Percentiles rank a stretch among this genome's conserved stretches.
phyloP scores from a whole-genome alignment of 2,113 vertebrate genomes.

The Gymnarchus niloticus region DNA sequence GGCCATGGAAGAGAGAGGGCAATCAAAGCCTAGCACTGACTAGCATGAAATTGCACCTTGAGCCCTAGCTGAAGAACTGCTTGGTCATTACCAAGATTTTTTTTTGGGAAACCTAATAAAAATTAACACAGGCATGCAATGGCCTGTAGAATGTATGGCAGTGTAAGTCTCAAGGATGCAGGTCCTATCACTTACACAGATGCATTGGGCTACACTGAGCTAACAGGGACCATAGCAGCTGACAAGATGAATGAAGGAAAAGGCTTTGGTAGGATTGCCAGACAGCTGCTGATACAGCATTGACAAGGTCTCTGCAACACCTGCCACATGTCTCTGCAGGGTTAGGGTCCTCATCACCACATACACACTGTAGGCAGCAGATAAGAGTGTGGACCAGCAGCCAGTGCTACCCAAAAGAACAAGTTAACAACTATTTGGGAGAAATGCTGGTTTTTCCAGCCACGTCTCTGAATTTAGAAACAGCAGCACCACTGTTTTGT shows the following conservation, averaged over 20 bases:
- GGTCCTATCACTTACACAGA: not conserved
- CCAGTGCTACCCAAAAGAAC: not conserved
- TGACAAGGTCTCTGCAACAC: not conserved
- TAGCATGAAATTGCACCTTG: not conserved
- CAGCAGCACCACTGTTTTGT: conserved; percentile 4
- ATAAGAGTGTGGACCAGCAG: not conserved
- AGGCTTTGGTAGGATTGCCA: no score
- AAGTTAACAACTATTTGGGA: not conserved
- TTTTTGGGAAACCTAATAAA: not conserved
- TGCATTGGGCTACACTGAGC: not conserved
- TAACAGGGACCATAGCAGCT: not conserved
- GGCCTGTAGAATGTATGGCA: not conserved
- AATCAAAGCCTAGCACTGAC: not conserved
- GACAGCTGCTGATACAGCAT: not conserved
- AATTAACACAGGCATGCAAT: not conserved
- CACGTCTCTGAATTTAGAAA: conserved; percentile 8
- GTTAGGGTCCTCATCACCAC: not conserved
- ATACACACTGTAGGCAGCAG: not conserved
- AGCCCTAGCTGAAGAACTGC: not conserved
- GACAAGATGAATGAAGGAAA: not conserved
- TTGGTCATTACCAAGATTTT: not conserved
- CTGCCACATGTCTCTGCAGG: no score
- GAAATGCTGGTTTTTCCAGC: not conserved
- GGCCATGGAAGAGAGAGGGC: not conserved
- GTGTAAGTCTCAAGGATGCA: not conserved